Evolutionary conservation across 2,888 invertebrate genomes (phyloP).

Genomic region (Ornithoptera alexandrae): DNA sequence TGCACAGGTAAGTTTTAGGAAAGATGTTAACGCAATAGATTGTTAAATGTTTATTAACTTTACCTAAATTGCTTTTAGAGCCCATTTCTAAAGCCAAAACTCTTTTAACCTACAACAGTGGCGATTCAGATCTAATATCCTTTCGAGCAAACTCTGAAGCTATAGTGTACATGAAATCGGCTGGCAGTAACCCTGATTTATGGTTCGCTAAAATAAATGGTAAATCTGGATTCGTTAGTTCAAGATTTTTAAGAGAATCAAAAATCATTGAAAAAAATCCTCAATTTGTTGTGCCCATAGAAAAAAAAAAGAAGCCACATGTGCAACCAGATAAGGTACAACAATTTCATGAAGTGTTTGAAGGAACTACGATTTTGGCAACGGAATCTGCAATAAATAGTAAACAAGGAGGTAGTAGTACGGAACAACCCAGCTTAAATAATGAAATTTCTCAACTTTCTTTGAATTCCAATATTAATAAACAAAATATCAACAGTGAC

Average conservation of each 20-base stretch:
- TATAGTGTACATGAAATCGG: constrained; percentile 85
- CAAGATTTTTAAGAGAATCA: constrained; percentile 79
- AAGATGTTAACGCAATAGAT: constrained; percentile 42
- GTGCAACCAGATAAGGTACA: constrained; percentile 68
- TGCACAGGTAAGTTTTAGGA: constrained; percentile 82
- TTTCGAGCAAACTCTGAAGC: constrained; percentile 80
- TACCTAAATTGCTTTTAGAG: constrained; percentile 57
- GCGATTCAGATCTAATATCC: constrained; percentile 79
- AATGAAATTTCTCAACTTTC: constrained; percentile 30
- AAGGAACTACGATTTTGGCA: constrained; percentile 83
- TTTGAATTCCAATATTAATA: constrained; percentile 32
- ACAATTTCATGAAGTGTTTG: constrained; percentile 77
- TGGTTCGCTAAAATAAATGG: constrained; percentile 87
- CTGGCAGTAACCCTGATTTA: constrained; percentile 79
- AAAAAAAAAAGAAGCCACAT: constrained; percentile 36
- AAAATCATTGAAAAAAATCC: constrained; percentile 68
- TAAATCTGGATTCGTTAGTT: constrained; percentile 83
- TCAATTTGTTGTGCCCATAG: constrained; percentile 56
- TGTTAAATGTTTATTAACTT: constrained; percentile 21
- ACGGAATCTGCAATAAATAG: constrained; percentile 44
- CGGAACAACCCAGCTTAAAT: constrained; percentile 35
- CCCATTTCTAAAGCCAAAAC: constrained; percentile 83
- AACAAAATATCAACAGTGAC: constrained; percentile 28
- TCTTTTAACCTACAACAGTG: constrained; percentile 76
- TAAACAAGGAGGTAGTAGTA: constrained; percentile 35